Evolutionary conservation across 2,113 vertebrate genomes (phyloP).

Genomic region (Corvus cornix): DNA sequence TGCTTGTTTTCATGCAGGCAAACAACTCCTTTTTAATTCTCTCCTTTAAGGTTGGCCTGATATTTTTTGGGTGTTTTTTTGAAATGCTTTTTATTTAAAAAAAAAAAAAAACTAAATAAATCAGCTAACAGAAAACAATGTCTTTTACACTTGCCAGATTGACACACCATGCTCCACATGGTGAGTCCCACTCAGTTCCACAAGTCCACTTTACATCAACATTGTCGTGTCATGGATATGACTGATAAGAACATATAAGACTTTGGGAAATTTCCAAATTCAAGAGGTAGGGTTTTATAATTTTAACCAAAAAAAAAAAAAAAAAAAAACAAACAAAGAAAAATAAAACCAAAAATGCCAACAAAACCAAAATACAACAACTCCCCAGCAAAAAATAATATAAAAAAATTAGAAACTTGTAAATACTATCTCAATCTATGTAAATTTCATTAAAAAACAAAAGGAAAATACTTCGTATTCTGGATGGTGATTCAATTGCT

Average conservation of each 20-base stretch:
- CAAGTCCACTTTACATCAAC: background rate
- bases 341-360: background rate
- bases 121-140: background rate
- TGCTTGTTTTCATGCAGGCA: background rate
- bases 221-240: background rate
- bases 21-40: background rate
- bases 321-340: background rate
- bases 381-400: accelerated
- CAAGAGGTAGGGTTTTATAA: background rate
- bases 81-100: background rate
- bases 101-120: background rate
- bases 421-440: background rate
- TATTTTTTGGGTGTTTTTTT: background rate
- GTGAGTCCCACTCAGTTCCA: background rate
- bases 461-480: background rate
- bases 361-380: background rate
- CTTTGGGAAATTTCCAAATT: background rate
- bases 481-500: background rate
- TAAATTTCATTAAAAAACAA: background rate
- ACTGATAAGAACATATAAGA: background rate
- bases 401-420: background rate
- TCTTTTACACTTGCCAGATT: background rate
- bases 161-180: background rate
- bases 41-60: background rate
- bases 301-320: background rate